Evolutionary conservation across 2,888 invertebrate genomes (phyloP).

Genomic region (Meiosimyza platycephala): DNA sequence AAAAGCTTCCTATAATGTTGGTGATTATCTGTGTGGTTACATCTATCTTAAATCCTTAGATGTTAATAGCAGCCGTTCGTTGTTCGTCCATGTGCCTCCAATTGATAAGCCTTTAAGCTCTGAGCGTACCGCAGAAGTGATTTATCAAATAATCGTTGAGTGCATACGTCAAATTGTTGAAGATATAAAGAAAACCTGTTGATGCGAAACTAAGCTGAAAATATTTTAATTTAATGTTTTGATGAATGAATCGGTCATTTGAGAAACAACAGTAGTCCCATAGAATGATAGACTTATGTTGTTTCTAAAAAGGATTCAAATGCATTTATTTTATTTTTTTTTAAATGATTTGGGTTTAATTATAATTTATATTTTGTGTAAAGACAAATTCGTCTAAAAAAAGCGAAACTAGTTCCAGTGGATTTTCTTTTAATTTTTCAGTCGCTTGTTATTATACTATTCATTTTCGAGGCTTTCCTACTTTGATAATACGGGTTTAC

Average conservation of each 20-base stretch:
- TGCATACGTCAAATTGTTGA: conserved; percentile 58
- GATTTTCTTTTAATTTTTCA: too few relatives aligned
- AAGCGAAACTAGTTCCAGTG: too few relatives aligned
- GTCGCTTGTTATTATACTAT: too few relatives aligned
- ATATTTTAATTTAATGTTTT: neutral
- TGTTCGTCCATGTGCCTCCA: conserved; percentile 85
- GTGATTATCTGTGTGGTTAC: conserved; percentile 82
- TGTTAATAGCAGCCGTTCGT: conserved; percentile 70
- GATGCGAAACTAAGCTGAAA: neutral
- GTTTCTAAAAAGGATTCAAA: too few relatives aligned
- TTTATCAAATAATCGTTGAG: conserved; percentile 60
- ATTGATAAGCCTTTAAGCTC: conserved; percentile 73
- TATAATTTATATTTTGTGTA: too few relatives aligned
- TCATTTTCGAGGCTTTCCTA: too few relatives aligned
- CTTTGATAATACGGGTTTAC: too few relatives aligned
- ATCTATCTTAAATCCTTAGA: conserved; percentile 79
- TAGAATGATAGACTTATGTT: too few relatives aligned
- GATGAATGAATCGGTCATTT: neutral
- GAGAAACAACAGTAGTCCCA: too few relatives aligned
- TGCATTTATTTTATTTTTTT: too few relatives aligned
- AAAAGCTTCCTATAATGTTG: conserved; percentile 58
- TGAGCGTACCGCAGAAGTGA: conserved; percentile 70
- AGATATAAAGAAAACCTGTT: conserved; percentile 23
- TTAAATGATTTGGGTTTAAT: too few relatives aligned
- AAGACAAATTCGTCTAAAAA: too few relatives aligned